Conservation (phyloP, 2,888 invertebrate genomes). For the Thymelicus acteon region DNA sequence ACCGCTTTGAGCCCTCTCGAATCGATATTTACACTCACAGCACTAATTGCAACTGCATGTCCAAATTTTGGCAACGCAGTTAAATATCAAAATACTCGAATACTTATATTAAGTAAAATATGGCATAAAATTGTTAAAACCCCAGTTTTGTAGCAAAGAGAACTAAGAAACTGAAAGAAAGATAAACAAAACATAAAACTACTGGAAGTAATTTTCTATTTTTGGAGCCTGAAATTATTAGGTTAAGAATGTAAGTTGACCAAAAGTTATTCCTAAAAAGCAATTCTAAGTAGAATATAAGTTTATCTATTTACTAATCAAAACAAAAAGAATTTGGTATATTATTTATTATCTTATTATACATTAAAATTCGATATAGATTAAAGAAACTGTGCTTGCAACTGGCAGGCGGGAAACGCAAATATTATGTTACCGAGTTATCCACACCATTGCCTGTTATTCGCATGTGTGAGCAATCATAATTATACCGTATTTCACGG, state of each 20-base stretch:
- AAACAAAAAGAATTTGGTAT: too few species aligned
- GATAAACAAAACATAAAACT: too few species aligned
- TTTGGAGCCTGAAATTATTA: too few species aligned
- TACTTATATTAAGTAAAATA: background rate
- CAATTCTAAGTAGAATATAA: too few species aligned
- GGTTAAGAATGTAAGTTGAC: too few species aligned
- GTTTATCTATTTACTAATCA: too few species aligned
- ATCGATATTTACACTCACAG: conserved; percentile 14
- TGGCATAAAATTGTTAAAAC: background rate
- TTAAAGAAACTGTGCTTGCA: too few species aligned
- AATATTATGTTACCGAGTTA: conserved; percentile 18
- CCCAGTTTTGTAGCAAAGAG: too few species aligned
- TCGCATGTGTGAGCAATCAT: conserved; percentile 8
- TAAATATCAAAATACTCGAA: background rate
- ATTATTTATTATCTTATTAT: conserved; percentile 2
- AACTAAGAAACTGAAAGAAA: too few species aligned
- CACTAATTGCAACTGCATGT: conserved; percentile 13
- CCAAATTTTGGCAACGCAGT: conserved; percentile 7
- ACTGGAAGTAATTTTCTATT: too few species aligned
- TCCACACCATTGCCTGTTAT: conserved; percentile 6
- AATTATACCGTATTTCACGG: conserved; percentile 3
- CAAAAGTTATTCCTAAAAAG: too few species aligned
- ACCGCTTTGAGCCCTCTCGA: conserved; percentile 15
- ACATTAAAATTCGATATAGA: too few species aligned
- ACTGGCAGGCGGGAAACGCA: conserved; percentile 6